Evolutionary conservation across 2,888 invertebrate genomes (phyloP).

Genomic region (Cybosia mesomella): DNA sequence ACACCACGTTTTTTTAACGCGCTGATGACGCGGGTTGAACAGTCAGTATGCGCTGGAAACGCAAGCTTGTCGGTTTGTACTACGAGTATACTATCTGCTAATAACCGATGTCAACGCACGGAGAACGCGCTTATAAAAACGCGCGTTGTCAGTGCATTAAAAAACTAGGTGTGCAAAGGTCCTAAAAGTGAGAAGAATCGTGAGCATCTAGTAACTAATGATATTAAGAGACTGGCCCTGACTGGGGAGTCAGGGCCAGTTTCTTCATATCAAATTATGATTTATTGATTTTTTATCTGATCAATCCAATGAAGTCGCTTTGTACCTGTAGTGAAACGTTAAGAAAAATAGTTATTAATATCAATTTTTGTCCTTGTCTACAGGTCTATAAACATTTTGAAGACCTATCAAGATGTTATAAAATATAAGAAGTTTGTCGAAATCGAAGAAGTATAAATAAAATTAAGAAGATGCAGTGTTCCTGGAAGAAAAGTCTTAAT

Average conservation of each 20-base stretch:
- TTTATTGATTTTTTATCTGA: neutral
- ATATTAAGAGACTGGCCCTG: too few species aligned
- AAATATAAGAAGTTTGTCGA: conserved; percentile 18
- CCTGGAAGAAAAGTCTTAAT: conserved; percentile 63
- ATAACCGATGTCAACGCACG: too few species aligned
- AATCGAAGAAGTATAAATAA: conserved; percentile 21
- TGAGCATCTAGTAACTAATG: neutral
- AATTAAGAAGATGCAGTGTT: conserved; percentile 60
- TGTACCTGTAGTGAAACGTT: neutral
- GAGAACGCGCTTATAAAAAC: too few species aligned
- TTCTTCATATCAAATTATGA: neutral
- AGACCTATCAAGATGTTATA: conserved; percentile 44
- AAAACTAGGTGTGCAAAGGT: too few species aligned
- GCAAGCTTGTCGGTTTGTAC: too few species aligned
- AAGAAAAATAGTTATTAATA: conserved; percentile 10
- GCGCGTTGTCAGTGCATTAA: too few species aligned
- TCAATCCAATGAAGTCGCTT: neutral
- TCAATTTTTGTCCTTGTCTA: conserved; percentile 37
- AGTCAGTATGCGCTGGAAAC: too few species aligned
- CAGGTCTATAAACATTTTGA: conserved; percentile 41
- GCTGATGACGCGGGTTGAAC: too few species aligned
- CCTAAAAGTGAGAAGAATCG: neutral
- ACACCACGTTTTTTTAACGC: too few species aligned
- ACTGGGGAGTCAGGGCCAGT: neutral
- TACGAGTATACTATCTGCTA: too few species aligned